Base-by-base conservation (phyloP, 2,113 vertebrate genomes). In the Tetrax tetrax region DNA sequence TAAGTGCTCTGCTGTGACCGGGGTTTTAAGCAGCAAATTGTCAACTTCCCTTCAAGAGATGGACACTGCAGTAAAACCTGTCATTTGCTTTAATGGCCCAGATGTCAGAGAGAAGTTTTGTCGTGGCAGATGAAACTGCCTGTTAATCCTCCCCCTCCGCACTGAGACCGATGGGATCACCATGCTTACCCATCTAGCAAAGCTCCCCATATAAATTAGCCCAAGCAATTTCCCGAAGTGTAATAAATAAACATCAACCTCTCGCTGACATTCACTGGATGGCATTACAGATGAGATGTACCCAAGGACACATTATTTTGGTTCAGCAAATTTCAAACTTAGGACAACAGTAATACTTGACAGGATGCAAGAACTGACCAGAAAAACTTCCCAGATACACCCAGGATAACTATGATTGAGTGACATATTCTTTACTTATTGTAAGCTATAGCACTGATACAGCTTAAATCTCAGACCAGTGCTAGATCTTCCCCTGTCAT, bases 151-250 rank as follows among this genome's bases (percentile, higher is more conserved):
- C 45, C 50, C 41, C 20, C 41, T 91, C 57, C 7, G 10, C 53
- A 60, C 12, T 0, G 6, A 80, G 74, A 89, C 83, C 27, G 60
- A 93, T 64, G 69, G 63, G 59, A 85, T 85, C 70, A 82, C 83
- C 48, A 33, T 43, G 63, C 59, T 90, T 47, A 80, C 65, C 87
- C 79, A 38, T 41, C 87, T 68, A 83, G 69, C 81, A 60, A 87
- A 96, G 59, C 76, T 95, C 84, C 83, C 51, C 29, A 76, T 59
- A 85, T 95, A 94, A 96, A 93, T 97, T 94, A 94, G 28, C 48
- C 45, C 31, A 38, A 95, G 87, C 72, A 94, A 93, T 97, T 93
- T 95, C 69, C 75, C 70, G 50, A 76, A 66, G 63, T 22, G 21
- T 78, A 77, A 93, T 96, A 97, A 95, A 97, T 80, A 95, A 97